Base-by-base conservation (phyloP, 2,113 vertebrate genomes). In the Elanoides forficatus region DNA sequence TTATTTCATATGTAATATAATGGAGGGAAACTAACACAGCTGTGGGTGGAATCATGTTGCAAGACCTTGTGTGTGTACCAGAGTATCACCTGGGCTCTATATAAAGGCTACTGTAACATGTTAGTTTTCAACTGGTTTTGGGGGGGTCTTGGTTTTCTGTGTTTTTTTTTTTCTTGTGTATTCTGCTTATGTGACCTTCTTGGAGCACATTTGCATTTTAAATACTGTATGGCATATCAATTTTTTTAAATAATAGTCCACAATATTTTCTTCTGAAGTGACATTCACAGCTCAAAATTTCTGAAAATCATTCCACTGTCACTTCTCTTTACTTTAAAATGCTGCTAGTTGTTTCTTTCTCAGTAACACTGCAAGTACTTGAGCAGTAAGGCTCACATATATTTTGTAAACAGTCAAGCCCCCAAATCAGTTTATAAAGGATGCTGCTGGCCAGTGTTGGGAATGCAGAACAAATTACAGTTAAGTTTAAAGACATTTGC, bases 111-210 rank as follows among this genome's bases (percentile, higher is more conserved):
- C 40, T 60, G 19, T 68, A 63, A 36, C 7, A 7, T 6, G 3
- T 22, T 55, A 70, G 6, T 34, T 60, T 55, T 65, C 11, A 43
- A 1, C 8, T 21, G 9, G 5, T n/a, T 70, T 62, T 17, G 13
- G 1, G 1, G 5, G 21, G 17, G 11, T 27, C 3, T 8, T 45
- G 6, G 32, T 45, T 87, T 79, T 29, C 32, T 52, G 7, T 9
- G 10, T 0, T 0, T 18, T 15, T 45, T 15, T 45, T 42, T 60
- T 20, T 9, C 6, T 72, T 45, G 7, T 21, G 4, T 38, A 7
- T 40, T 55, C 36, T 55, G 10, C 30, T 79, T 32, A 32, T 25
- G 10, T 6, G 5, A 70, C 20, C 11, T 91, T 79, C 40, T 65
- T 63, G 68, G 55, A 71, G 85, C 26, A 76, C 11, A 52, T 18